Evolutionary conservation across 2,888 invertebrate species (phyloP), one percentile per base, ranked within the genome.

Genomic region (Prionchulus punctatus): DNA sequence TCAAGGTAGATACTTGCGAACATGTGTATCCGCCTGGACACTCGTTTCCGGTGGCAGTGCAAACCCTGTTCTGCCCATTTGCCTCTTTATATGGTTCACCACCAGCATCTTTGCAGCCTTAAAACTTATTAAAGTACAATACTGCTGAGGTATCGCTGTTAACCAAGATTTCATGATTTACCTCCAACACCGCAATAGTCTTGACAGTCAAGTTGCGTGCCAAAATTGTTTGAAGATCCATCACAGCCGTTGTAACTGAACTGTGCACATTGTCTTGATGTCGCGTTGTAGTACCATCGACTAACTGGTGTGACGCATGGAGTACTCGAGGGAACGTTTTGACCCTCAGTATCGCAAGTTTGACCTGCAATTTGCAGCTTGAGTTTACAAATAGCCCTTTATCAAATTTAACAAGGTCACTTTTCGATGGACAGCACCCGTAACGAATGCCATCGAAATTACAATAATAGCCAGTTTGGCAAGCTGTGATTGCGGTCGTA

Each of bases 391-490:
- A n/a, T n/a, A n/a, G n/a, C n/a, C n/a, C n/a, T n/a, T n/a, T n/a
- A n/a, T n/a, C n/a, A n/a, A n/a, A n/a, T n/a, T n/a, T n/a, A n/a
- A n/a, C n/a, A n/a, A 4, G 23, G 4, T 45, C 4, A 53, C 53
- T 27, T 25, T 36, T 53, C 27, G 67, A 68, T 18, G 68, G 67
- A 52, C 68, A 68, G 57, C 68, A 68, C 56, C 68, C 69, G 53
- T 69, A 69, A 2, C 67, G 67, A 25, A 65, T 66, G 30, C 68
- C 67, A 57, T 69, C 68, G 55, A 66, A 69, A 58, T 70, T 66
- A 58, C 69, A 69, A 61, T 67, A 68, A 56, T 69, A 66, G 58
- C 67, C 68, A 53, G 67, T 66, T 27, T 67, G 67, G 51, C 69
- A 69, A 43, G 60, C n/a, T n/a, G n/a, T n/a, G n/a, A n/a, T n/a